A percentile compares a stretch with the other conserved stretches of the same genome.
Conservation (phyloP, 92 coral and sea anemone species). For the Epizoanthus stellaris region DNA sequence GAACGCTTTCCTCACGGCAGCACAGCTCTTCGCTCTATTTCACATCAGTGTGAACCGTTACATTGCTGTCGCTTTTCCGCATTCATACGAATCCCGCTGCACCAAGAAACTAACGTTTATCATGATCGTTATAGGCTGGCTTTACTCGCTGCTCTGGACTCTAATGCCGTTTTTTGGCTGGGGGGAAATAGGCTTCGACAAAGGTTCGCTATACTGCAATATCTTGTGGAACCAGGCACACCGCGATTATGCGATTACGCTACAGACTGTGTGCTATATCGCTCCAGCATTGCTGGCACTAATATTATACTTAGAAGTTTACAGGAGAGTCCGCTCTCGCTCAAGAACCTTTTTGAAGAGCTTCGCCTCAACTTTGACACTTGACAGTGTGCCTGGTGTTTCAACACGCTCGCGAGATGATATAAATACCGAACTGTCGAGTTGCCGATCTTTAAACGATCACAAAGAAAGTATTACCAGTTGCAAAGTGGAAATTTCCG, state of each 20-base stretch:
- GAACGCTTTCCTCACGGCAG: conserved; percentile 94
- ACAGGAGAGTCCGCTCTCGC: conserved; percentile 73
- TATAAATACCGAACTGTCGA: neutral
- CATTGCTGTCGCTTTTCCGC: conserved; percentile 84
- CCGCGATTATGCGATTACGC: conserved; percentile 73
- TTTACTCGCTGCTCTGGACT: conserved; percentile 85
- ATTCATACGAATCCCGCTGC: conserved; percentile 84
- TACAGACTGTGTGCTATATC: conserved; percentile 83
- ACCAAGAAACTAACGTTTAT: conserved; percentile 67
- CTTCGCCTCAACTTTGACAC: conserved; percentile 46
- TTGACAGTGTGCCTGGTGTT: conserved; percentile 10
- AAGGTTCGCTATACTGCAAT: conserved; percentile 92
- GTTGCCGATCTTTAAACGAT: neutral
- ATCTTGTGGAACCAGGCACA: conserved; percentile 82
- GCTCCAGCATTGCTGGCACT: conserved; percentile 79
- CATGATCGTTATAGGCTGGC: conserved; percentile 75
- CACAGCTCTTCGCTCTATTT: conserved; percentile 92
- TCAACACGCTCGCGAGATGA: conserved; percentile 13
- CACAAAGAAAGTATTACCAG: neutral
- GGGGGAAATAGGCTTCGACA: conserved; percentile 87
- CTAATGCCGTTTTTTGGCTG: conserved; percentile 93
- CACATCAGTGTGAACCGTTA: conserved; percentile 91
- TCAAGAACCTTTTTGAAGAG: conserved; percentile 64
- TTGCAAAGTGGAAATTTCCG: neutral
- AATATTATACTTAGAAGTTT: conserved; percentile 70